Evolutionary conservation across 2,888 invertebrate genomes (phyloP), one percentile per base, ranked within the genome.

Genomic region (Ferrisia virgata): DNA sequence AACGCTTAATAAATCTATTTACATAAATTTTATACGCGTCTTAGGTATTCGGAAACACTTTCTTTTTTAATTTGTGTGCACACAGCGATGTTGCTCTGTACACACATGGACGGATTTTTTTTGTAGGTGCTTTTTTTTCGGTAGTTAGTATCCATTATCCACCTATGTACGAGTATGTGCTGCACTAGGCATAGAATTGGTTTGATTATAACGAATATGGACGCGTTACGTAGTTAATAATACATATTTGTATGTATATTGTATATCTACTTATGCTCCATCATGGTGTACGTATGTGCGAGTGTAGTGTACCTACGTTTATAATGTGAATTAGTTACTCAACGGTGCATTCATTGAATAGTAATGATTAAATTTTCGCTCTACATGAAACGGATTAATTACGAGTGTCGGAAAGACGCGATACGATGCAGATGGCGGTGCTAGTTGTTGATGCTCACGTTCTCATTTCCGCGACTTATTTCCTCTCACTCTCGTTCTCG

Each of bases 311-410:
- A 36, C 5, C 3, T 47, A 47, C 47, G 18, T 47, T 18, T 47
- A 47, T 31, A 47, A 80, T 80, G 53, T 47, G 80, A 80, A 80
- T 80, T 80, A 53, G 80, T 80, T 64, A 80, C 53, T 80, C 80
- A 53, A 80, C 80, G 80, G 53, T 80, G 80, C 80, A 31, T 80
- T 80, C 80, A 80, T 53, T 53, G 80, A 80, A 80, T 80, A 80
- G 80, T 33, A 80, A 80, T 80, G 40, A 80, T 80, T 80, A 80
- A 80, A 47, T 80, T 80, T 80, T 43, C 80, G 80, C 80, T 80
- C 80, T 80, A 80, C 80, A 80, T 80, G 80, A 80, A 80, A 47
- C 31, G 53, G 80, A 80, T 80, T 80, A 80, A 80, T 80, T 80
- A 80, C 80, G 47, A 47, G 53, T 47, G 47, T 47, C 47, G 47